Conservation (phyloP, 2,113 vertebrate species). For the Pyrgilauda ruficollis region DNA sequence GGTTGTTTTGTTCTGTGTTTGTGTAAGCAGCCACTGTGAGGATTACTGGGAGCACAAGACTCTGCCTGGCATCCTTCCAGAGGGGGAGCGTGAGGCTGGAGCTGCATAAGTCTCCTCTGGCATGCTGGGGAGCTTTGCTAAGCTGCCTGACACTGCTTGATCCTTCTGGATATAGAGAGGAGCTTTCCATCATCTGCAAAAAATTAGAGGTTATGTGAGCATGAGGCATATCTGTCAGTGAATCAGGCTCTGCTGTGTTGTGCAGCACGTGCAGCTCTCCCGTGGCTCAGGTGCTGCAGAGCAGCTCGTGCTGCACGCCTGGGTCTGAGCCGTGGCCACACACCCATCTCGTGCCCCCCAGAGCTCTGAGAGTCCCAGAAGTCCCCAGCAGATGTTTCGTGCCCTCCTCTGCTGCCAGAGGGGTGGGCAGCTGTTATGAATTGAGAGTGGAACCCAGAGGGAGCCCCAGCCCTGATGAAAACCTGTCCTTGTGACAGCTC, state of each 20-base stretch:
- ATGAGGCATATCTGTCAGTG: not conserved
- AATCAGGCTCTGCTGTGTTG: not conserved
- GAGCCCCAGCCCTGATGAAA: not conserved
- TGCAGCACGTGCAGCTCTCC: fast-evolving
- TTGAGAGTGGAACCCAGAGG: not conserved
- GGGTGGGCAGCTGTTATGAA: not conserved
- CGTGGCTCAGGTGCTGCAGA: not conserved
- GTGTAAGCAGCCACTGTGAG: not conserved
- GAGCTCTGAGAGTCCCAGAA: not conserved
- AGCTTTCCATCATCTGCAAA: conserved; percentile 30
- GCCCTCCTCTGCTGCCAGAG: not conserved
- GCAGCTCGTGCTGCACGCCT: not conserved
- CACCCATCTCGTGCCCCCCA: fast-evolving
- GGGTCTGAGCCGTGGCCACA: not conserved
- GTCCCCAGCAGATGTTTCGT: not conserved
- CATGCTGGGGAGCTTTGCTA: not conserved
- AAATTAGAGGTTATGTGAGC: not conserved
- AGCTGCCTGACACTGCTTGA: not conserved
- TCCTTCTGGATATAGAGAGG: not conserved
- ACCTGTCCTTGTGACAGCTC: not conserved
- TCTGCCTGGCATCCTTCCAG: conserved; percentile 1
- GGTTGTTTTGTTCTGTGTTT: not conserved
- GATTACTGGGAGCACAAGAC: not conserved
- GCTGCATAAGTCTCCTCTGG: not conserved
- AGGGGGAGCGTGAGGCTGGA: not conserved